phyloP scores from a whole-genome alignment of 2,113 vertebrate genomes.

The Tragelaphus imberbis region DNA sequence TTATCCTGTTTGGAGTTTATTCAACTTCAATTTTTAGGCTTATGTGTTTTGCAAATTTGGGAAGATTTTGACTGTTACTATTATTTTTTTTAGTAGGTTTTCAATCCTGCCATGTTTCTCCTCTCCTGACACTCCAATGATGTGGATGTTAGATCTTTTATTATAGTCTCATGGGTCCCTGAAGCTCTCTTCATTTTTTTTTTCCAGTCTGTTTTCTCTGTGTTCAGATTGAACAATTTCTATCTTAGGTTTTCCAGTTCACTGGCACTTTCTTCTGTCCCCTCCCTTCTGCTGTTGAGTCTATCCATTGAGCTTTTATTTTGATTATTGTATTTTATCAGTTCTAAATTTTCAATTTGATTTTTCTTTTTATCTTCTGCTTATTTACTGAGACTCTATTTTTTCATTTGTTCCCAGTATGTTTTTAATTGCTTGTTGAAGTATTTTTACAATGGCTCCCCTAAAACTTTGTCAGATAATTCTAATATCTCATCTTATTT shows the following conservation, averaged over 20 bases:
- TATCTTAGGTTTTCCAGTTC: not conserved
- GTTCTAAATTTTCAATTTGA: not conserved
- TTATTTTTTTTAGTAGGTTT: not conserved
- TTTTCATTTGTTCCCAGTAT: not conserved
- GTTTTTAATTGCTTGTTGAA: not conserved
- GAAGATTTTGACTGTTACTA: not conserved
- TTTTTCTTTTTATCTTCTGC: not conserved
- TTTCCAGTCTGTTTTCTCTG: not conserved
- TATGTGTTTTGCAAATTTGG: constrained; percentile 22
- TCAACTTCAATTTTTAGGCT: not conserved
- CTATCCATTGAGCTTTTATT: not conserved
- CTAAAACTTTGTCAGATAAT: not conserved
- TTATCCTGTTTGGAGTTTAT: constrained; percentile 18
- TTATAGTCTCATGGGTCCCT: not conserved
- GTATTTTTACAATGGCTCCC: not conserved
- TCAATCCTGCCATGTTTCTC: not conserved
- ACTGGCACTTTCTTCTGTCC: not conserved
- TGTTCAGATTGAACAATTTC: constrained; percentile 2
- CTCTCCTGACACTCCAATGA: not conserved
- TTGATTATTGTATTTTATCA: not conserved
- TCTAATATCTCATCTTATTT: not conserved
- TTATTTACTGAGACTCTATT: not conserved
- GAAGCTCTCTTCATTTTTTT: not conserved
- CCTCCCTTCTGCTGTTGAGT: not conserved
- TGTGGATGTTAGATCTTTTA: not conserved